Evolutionary conservation across 2,113 vertebrate species (phyloP), one percentile per base, ranked within the genome.

Genomic region (Lepus europaeus): DNA sequence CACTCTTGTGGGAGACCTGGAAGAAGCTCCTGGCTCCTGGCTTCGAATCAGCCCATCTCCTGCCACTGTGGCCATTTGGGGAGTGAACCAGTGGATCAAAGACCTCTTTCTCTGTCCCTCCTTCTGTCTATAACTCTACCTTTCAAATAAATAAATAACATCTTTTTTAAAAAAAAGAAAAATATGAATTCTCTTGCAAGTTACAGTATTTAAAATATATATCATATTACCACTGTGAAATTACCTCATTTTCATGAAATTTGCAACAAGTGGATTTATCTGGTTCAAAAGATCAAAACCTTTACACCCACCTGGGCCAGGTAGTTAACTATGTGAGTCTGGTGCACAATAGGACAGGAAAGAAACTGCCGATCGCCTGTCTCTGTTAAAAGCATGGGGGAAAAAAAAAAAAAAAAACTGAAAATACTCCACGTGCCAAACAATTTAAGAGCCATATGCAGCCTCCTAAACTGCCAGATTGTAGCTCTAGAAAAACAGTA

Each of bases 401-500:
- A 6, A 74, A 25, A 36, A 84, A 69, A 74, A 25, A 36, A 84
- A 69, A 49, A 73, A 95, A 89, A 39, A 10, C 63, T 92, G 74
- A 74, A 88, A 95, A 94, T 36, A 87, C 10, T 27, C 17, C 27
- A 17, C 1, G 33, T 25, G 39, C 63, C 95, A 96, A 96, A 91
- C 36, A 90, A n/a, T 85, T 92, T 64, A 86, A 90, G 31, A 90
- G 73, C 87, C 94, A 93, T 77, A 81, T 84, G 69, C 45, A 77
- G 89, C 33, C 49, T 90, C 61, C 64, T 12, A 74, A 51, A n/a
- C 70, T 53, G 78, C 72, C 90, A 94, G 84, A 92, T 8, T 73
- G 79, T 9, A 93, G 89, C 86, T 74, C 70, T 61, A 88, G 87
- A 77, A 63, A 91, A 93, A 89, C 80, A 89, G 93, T 56, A 90